These are phyloP conservation scores for Fregetta grallaria DNA, from an alignment of 2,113 vertebrate species.

Conservation along the genomic window DNA sequence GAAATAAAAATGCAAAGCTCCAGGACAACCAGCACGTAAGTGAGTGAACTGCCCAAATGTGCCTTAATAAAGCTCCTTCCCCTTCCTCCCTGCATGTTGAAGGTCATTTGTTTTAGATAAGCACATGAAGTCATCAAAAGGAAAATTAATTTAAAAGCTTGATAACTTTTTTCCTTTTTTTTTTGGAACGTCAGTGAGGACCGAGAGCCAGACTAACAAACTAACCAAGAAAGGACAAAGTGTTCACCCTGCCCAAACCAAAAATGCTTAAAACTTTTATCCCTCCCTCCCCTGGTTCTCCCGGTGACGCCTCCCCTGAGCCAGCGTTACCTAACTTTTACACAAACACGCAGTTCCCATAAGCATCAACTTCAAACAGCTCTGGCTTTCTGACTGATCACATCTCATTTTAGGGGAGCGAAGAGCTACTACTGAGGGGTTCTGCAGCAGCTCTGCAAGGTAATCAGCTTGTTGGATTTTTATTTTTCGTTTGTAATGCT, in stretches of 20 bases:
- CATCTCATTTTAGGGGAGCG: not conserved
- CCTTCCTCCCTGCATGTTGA: not conserved
- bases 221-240: not conserved
- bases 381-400: not conserved
- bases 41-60: not conserved
- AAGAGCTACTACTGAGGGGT: not conserved
- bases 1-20: not conserved
- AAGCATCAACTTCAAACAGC: not conserved
- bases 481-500: not conserved
- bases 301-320: conserved; percentile 54
- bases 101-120: not conserved
- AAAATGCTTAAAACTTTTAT: not conserved
- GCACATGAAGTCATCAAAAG: not conserved
- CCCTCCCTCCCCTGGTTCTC: not conserved
- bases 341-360: conserved; percentile 16
- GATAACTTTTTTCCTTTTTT: fast-evolving
- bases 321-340: conserved; percentile 12
- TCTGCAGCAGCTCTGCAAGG: conserved; percentile 45
- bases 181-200: not conserved
- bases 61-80: not conserved
- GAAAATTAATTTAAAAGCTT: not conserved
- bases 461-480: not conserved
- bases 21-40: not conserved
- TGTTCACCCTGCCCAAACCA: not conserved
- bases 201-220: not conserved